Base-by-base conservation (phyloP, 2,797 vertebrate genomes). In the Pterois miles region DNA sequence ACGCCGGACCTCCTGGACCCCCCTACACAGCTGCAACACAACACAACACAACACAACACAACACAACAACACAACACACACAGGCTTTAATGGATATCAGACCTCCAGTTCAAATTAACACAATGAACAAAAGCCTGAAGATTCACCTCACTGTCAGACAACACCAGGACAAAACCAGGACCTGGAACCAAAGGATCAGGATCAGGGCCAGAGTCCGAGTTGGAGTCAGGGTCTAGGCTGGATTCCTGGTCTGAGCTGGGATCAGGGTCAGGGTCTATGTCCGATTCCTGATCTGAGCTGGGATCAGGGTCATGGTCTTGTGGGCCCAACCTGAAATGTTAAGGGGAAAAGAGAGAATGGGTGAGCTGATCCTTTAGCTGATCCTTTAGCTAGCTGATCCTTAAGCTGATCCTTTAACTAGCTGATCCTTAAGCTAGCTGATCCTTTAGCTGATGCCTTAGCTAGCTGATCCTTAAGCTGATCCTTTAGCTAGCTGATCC, bases 1-100 rank as follows among this genome's bases (percentile, higher is more conserved):
- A 80, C 93, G 95, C 65, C 95, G 93, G 94, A 99, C 29, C 80
- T 88, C 69, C 59, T 36, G 65, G 59, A 56, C 94, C 87, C 16
- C 96, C 62, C 57, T 84, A 89, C 78, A 84, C 66, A n/a, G 88
- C 82, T 82, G 74, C 69, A 85, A 64, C 40, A 71, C 87, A 68
- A 89, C 48, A 22, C 59, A 50, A 58, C 53, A 31, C 16, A 64
- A 56, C 48, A 73, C 31, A 23, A 70, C 8, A 10, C 3, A 50
- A 58, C 6, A 16, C 23, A 48, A 22, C 34, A 10, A 56, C 22
- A 25, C 27, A 31, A 4, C 31, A 33, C 31, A 4, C 31, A 33
- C 38, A 40, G 14, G 16, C 38, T 40, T 40, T 40, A 40, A 40
- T 40, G 38, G 38, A 40, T 16, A 40, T 40, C 14, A 40, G 16